Evolutionary conservation across 2,113 vertebrate genomes (phyloP).

Genomic region (Oreotragus oreotragus): DNA sequence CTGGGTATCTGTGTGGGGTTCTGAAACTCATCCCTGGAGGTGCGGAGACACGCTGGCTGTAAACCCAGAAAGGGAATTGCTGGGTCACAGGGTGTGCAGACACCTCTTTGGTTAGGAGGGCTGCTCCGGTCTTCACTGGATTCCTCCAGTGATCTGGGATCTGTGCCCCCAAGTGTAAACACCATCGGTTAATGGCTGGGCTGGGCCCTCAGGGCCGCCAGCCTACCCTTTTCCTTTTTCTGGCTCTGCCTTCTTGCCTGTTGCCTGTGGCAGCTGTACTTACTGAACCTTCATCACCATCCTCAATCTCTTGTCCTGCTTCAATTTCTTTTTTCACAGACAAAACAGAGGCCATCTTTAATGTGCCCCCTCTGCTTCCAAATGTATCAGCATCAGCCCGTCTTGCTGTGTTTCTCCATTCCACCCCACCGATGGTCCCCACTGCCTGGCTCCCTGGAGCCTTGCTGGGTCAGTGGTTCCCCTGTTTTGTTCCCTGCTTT

Average conservation of each 20-base stretch:
- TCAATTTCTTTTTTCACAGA: neutral
- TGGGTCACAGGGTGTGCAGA: neutral
- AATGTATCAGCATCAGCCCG: rapidly evolving
- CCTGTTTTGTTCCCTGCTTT: neutral
- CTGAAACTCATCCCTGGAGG: neutral
- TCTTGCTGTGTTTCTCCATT: neutral
- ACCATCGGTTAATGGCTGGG: rapidly evolving
- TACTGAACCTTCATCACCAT: neutral
- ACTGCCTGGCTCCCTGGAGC: neutral
- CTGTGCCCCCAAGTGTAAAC: rapidly evolving
- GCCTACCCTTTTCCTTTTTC: neutral
- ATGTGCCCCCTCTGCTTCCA: neutral
- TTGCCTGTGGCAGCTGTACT: neutral
- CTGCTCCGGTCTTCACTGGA: neutral
- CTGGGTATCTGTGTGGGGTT: neutral
- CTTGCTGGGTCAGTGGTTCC: neutral
- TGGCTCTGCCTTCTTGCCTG: neutral
- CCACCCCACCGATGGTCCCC: too few relatives aligned
- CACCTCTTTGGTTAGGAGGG: neutral
- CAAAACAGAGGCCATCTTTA: neutral
- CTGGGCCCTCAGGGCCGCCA: neutral
- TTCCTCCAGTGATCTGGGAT: neutral
- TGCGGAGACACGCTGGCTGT: neutral
- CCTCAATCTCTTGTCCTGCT: neutral
- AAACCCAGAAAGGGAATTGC: neutral